Evolutionary conservation across 30 jellyfish, hydroid and myxozoan genomes (phyloP), one percentile per base, ranked within the genome.

Genomic region (Rhopilema esculentum): DNA sequence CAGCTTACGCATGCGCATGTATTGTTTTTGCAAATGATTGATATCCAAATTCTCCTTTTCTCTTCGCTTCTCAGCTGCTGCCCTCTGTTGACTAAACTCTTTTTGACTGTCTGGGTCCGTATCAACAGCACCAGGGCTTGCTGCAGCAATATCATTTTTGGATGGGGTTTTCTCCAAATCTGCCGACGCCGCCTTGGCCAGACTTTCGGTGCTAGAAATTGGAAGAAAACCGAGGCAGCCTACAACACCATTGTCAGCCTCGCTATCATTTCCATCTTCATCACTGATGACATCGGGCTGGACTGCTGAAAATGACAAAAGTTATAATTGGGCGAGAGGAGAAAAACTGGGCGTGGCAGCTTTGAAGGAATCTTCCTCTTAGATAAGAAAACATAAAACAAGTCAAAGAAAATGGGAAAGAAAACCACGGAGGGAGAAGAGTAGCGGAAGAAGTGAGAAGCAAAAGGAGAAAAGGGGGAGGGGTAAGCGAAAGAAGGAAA

Each of bases 1-100:
- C 32, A 93, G 31, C 61, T 89, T 78, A 12, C 97, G 89, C 98
- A 93, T 93, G 76, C 96, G 97, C 69, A 87, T 93, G 79, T 93
- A 93, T 65, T 93, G 98, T 28, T 57, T 82, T 79, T 80, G 94
- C 52, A 93, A 52, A 24, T 89, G 83, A 53, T 74, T 69, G 66
- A 93, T 52, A 67, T 93, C 94, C 28, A 93, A 62, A 30, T 84
- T 87, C 83, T 88, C 96, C 24, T 63, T 82, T 27, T 93, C 96
- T n/a, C 97, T 79, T n/a, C 21, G 31, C 57, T 27, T 65, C 66
- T 93, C 97, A 49, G 88, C 89, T 29, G 77, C 94, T 22, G 86
- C 93, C 77, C 87, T 67, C 67, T 87, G 97, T 53, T 67, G 85
- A 40, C 87, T 84, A 83, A 85, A 91, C 24, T 92, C 93, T 50